Evolutionary conservation across 2,797 vertebrate species (phyloP), one percentile per base, ranked within the genome.

Genomic region (Austrolebias charrua): DNA sequence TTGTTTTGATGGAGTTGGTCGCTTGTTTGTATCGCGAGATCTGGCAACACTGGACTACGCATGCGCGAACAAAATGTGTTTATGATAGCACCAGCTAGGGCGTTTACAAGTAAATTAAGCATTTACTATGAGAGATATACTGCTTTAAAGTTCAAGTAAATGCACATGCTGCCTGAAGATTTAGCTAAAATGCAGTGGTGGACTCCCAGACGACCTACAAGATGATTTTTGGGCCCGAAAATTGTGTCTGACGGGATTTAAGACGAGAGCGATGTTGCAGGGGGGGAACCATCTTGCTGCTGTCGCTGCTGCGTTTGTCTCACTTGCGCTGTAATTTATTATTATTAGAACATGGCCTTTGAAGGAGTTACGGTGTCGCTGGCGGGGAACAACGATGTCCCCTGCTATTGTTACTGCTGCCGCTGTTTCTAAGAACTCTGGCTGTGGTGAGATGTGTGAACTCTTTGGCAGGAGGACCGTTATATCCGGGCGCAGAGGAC

Each of bases 281-380:
- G 64, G 66, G 55, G 15, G 66, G 79, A 87, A 48, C 0, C 24
- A 29, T 89, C 83, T 86, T 44, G 64, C 60, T 38, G 5, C 63
- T 1, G n/a, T 14, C 55, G 55, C 40, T 43, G 7, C 31, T n/a
- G 53, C 15, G 20, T 13, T 11, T 38, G 28, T 50, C 51, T 75
- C 8, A 35, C 67, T 28, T 72, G 52, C 75, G 4, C 62, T 71
- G 77, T 75, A 80, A 83, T 80, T 82, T 79, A 83, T 88, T 88
- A 87, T 89, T 84, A 84, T 88, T 90, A 90, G 88, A 90, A 89
- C 90, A 88, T 82, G 58, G 76, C 79, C 80, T 86, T 83, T 76
- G 79, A 84, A 86, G 84, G 83, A 78, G 60, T 75, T 79, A 45
- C 9, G 40, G 18, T 84, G 73, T 60, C 53, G 71, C 47, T 52